Evolutionary conservation across 2,113 vertebrate genomes (phyloP).

Genomic region (Etia nguti): DNA sequence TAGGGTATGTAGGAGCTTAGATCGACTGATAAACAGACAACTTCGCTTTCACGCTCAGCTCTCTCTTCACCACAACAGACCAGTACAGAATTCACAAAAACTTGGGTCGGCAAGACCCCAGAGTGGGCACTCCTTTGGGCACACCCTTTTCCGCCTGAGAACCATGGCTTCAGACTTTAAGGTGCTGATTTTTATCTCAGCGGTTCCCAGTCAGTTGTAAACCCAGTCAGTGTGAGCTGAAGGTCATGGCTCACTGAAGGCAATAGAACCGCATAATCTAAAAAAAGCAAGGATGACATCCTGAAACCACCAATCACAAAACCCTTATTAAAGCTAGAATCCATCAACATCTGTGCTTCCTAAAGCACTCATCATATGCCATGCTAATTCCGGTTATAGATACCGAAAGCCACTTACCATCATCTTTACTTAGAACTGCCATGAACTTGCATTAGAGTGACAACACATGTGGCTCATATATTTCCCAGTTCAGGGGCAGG

Average conservation of each 20-base stretch:
- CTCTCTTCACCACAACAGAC: no score
- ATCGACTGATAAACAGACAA: background rate
- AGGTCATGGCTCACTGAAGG: background rate
- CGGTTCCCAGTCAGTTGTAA: background rate
- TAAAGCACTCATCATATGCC: background rate
- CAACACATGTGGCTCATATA: background rate
- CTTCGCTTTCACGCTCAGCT: background rate
- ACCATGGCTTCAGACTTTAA: background rate
- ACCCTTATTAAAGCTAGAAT: background rate
- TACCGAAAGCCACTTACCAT: background rate
- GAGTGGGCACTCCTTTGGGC: background rate
- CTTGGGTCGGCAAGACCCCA: rapidly evolving
- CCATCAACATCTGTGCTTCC: background rate
- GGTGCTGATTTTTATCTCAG: background rate
- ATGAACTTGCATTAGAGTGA: background rate
- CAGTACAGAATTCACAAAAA: background rate
- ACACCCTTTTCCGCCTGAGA: background rate
- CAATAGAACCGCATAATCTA: background rate
- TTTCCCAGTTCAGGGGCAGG: background rate
- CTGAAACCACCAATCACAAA: background rate
- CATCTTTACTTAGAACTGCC: background rate
- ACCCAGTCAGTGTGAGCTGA: no score
- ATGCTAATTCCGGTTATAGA: background rate
- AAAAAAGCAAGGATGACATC: background rate
- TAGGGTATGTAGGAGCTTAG: background rate